Evolutionary conservation across 2,888 invertebrate genomes (phyloP).

Genomic region (Xylota sylvarum): DNA sequence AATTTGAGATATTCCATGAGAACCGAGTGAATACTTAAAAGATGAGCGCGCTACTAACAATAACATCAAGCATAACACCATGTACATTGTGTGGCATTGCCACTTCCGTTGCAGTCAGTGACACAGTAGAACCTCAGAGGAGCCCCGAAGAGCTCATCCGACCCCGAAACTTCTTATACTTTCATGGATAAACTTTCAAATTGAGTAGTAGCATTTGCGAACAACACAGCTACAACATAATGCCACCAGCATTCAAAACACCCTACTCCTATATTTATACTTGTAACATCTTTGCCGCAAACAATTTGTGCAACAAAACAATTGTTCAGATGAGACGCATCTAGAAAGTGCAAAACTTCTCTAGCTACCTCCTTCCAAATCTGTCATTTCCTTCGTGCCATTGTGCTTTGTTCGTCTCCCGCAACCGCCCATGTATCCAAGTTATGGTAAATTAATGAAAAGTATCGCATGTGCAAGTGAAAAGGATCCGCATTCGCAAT

Average conservation of each 20-base stretch:
- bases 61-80: conserved; percentile 12
- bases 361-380: conserved; percentile 16
- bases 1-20: not conserved
- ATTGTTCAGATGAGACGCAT: conserved; percentile 62
- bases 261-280: conserved; percentile 15
- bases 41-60: not conserved
- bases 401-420: conserved; percentile 21
- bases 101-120: conserved; percentile 32
- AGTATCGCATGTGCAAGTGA: conserved; percentile 56
- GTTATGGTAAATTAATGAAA: conserved; percentile 73
- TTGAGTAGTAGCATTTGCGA: conserved; percentile 34
- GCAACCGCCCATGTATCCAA: conserved; percentile 34
- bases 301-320: conserved; percentile 62
- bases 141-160: conserved; percentile 1
- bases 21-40: not conserved
- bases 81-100: conserved; percentile 49
- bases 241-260: conserved; percentile 16
- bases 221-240: conserved; percentile 32
- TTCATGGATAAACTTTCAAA: conserved; percentile 54
- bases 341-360: conserved; percentile 60
- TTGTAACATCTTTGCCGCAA: conserved; percentile 59
- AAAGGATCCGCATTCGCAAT: conserved; percentile 43
- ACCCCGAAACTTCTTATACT: conserved; percentile 41
- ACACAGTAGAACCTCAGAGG: not conserved
- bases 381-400: conserved; percentile 9